phyloP scores from a whole-genome alignment of 2,888 invertebrate species.

The Zhengitettix transpicula region DNA sequence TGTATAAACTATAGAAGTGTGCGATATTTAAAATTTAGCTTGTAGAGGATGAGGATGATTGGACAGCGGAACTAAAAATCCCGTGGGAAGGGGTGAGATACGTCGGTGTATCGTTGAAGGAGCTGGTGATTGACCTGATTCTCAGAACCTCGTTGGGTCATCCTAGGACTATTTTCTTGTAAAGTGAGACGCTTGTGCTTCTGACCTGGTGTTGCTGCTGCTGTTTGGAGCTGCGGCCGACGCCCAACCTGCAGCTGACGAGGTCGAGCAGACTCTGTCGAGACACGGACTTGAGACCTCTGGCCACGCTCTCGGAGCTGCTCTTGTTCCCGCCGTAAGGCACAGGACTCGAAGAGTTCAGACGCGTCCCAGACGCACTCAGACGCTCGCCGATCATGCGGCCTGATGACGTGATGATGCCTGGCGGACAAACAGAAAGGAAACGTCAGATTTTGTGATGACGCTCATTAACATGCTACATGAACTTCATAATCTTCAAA shows the following conservation, averaged over 20 bases:
- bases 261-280: conserved; percentile 47
- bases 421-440: neutral
- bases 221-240: conserved; percentile 18
- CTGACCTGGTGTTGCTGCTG: conserved; percentile 17
- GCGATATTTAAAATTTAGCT: too few relatives aligned
- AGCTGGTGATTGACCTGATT: too few relatives aligned
- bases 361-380: conserved; percentile 24
- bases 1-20: too few relatives aligned
- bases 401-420: conserved; percentile 11
- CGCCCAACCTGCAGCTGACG: conserved; percentile 64
- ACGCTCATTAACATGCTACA: too few relatives aligned
- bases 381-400: conserved; percentile 34
- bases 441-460: too few relatives aligned
- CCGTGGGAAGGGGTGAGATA: too few relatives aligned
- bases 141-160: too few relatives aligned
- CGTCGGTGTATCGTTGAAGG: too few relatives aligned
- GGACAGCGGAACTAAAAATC: too few relatives aligned
- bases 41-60: too few relatives aligned
- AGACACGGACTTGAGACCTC: conserved; percentile 36
- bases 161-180: too few relatives aligned
- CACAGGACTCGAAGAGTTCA: conserved; percentile 15
- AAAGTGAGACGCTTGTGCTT: neutral
- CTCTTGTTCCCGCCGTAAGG: conserved; percentile 24
- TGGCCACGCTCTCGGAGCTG: conserved; percentile 27
- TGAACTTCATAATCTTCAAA: too few relatives aligned